Base-by-base conservation (phyloP, 2,888 invertebrate species). In the Phorcus lineatus region DNA sequence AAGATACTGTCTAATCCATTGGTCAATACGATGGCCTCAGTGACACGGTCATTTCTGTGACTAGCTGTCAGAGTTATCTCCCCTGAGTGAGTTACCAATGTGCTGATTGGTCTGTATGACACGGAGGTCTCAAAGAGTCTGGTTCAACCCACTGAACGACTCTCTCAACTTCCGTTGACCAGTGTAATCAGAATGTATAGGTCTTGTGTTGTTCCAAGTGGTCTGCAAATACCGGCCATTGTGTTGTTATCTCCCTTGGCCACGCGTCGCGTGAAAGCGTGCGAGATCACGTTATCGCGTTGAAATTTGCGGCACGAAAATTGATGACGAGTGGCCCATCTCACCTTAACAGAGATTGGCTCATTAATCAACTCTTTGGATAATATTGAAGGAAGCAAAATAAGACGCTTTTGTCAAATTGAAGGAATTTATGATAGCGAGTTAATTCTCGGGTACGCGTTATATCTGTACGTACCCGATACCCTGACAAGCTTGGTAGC, bases 311-410 rank as follows among this genome's bases (percentile, higher is more conserved):
- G 55, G 19, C 36, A 76, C 54, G 36, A 76, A 76, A 76, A 76
- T 76, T 76, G 76, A 76, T 76, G 53, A 76, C 55, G 76, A 76
- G 24, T 76, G 54, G 76, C 36, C 76, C 53, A 40, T 74, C 76
- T 76, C 76, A 76, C 55, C 76, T 40, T 36, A 17, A n/a, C 17
- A 55, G 55, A 55, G 76, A 76, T 76, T 76, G 76, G 76, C 76
- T 31, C 76, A 76, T 76, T 76, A 76, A 76, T 76, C 76, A 76
- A 19, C n/a, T n/a, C 19, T 28, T 24, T 17, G 31, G 55, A 76
- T 76, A 76, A 54, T 55, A 53, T 53, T 76, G 76, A 76, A 53
- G 55, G 76, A 36, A 55, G 31, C 70, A n/a, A 76, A 76, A 36
- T 55, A 55, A 76, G 31, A 55, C 76, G 24, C 54, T 31, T 54